Evolutionary conservation across 23 tunicate genomes (phyloP).

Genomic region (Botrylloides violaceus): DNA sequence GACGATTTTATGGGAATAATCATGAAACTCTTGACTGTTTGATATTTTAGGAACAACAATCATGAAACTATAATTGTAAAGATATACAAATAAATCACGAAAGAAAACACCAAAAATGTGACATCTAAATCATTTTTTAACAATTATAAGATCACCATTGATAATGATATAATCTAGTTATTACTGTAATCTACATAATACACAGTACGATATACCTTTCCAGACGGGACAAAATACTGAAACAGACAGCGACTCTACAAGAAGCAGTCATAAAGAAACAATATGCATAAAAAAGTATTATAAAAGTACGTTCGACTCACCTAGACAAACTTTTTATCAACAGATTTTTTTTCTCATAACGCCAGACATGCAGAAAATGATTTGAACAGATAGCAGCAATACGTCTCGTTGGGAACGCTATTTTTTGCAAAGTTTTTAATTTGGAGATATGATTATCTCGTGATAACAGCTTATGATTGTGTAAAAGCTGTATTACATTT

Average conservation of each 20-base stretch:
- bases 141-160: background rate
- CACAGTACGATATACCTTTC: constrained; percentile 38
- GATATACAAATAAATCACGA: no score
- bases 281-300: background rate
- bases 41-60: no score
- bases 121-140: background rate
- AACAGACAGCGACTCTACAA: constrained; percentile 5
- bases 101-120: background rate
- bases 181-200: constrained; percentile 3
- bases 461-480: no score
- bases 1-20: no score
- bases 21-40: no score
- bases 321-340: background rate
- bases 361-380: background rate
- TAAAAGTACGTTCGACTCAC: background rate
- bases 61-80: no score
- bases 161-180: background rate
- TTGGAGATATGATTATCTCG: no score
- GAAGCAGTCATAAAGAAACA: background rate
- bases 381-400: background rate
- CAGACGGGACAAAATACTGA: constrained; percentile 19
- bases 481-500: no score
- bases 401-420: no score
- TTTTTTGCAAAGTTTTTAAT: no score
- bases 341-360: no score